Base-by-base conservation (phyloP, 2,888 invertebrate species). In the Caenorhabditis imperialis region DNA sequence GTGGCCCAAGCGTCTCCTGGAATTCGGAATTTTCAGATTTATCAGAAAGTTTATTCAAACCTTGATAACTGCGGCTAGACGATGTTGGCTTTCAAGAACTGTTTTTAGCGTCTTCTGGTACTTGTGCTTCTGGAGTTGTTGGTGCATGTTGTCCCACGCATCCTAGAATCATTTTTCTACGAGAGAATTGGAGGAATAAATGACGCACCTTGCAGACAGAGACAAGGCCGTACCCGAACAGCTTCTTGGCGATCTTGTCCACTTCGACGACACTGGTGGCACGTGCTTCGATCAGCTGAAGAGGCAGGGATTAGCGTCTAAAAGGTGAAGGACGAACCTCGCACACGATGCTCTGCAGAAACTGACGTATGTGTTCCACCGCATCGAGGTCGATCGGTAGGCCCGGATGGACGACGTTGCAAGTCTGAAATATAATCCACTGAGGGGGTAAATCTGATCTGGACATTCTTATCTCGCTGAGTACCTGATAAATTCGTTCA, bases 371-470 rank as follows among this genome's bases (percentile, higher is more conserved):
- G 51, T 81, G 79, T 45, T 75, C 63, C 23, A 84, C 81, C 6
- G 85, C 85, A 54, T 85, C 85, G 20, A 42, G 48, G 23, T 86
- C 85, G 33, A 85, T 81, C 14, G 82, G 76, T 63, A 85, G 81
- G 14, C 84, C 84, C 8, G 85, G 85, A 61, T 85, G 84, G 0
- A 74, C 77, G 10, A 75, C 51, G 45, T 82, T 83, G 60, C 79
- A 79, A 12, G 79, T 73, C 83, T 85, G 62, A 25, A 73, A 62
- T n/a, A 20, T 7, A 40, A 51, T 33, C 4, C 16, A 12, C n/a
- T 25, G 6, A 25, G 5, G 23, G 12, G 12, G 22, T 23, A 12
- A 12, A 12, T 47, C 25, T 14, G 7, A 27, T 14, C 5, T 18
- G n/a, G 8, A 25, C 0, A 33, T 35, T 25, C 22, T 18, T 1